Evolutionary conservation across 2,797 vertebrate species (phyloP).

Genomic region (Tiaroga cobitis): DNA sequence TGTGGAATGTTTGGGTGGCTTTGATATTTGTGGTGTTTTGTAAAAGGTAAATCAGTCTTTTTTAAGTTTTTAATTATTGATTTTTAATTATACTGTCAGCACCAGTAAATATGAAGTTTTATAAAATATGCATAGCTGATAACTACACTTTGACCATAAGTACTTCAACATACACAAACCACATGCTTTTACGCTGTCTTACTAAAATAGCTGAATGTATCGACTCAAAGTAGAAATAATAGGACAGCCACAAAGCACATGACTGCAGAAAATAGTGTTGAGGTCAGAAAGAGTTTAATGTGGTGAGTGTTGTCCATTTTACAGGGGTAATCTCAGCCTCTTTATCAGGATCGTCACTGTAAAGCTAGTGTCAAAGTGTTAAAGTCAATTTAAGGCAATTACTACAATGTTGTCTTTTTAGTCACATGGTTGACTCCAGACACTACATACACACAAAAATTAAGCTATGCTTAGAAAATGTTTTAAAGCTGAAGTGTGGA

Average conservation of each 20-base stretch:
- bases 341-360: not conserved
- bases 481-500: not conserved
- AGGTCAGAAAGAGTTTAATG: constrained; percentile 38
- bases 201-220: not conserved
- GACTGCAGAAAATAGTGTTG: not conserved
- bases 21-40: not conserved
- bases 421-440: not conserved
- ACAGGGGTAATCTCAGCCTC: not conserved
- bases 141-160: not conserved
- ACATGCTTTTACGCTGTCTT: not conserved
- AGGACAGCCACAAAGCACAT: not conserved
- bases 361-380: not conserved
- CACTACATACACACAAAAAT: not conserved
- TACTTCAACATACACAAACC: not conserved
- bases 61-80: no score
- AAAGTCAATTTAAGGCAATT: not conserved
- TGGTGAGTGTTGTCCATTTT: not conserved
- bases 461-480: not conserved
- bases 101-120: not conserved
- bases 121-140: not conserved
- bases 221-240: not conserved
- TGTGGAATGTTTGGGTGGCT: not conserved
- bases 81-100: not conserved
- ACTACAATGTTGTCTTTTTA: not conserved
- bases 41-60: not conserved